Conservation (phyloP, 2,888 invertebrate genomes). For the Nasonia oneida region DNA sequence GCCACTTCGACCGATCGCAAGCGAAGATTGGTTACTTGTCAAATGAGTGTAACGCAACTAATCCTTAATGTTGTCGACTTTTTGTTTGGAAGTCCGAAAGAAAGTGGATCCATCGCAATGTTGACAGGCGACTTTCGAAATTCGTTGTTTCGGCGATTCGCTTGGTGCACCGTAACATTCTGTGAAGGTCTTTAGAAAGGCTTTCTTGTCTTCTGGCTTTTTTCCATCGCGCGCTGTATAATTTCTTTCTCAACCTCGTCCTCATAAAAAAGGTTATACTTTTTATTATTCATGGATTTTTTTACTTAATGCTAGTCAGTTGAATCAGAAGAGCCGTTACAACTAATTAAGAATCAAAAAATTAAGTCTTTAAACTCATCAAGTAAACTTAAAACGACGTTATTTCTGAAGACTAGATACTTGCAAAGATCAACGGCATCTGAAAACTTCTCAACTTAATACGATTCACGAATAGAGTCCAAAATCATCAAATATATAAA, state of each 20-base stretch:
- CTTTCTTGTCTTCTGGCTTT: slow-evolving; percentile 31
- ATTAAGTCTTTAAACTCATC: background rate
- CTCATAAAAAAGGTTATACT: background rate
- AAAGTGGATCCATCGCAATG: slow-evolving; percentile 47
- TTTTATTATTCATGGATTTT: slow-evolving; percentile 1
- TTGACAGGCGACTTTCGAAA: slow-evolving; percentile 58
- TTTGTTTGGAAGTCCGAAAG: slow-evolving; percentile 38
- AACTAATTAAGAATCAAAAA: background rate
- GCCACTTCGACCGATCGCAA: background rate
- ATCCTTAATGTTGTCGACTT: background rate
- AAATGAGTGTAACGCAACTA: background rate
- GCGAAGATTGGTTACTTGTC: background rate
- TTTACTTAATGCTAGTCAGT: background rate
- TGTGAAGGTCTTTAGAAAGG: slow-evolving; percentile 50
- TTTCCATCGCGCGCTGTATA: background rate
- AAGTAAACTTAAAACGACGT: no score
- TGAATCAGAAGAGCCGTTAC: background rate
- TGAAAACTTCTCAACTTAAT: no score
- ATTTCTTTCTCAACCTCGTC: slow-evolving; percentile 4
- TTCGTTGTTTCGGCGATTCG: slow-evolving; percentile 51
- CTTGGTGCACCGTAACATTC: slow-evolving; percentile 19
- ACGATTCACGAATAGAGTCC: no score
- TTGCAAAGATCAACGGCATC: no score
- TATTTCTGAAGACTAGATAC: no score
- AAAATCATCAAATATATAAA: no score